Evolutionary conservation across 2,888 invertebrate genomes (phyloP), one percentile per base, ranked within the genome.

Genomic region (Gymnocheta viridis): DNA sequence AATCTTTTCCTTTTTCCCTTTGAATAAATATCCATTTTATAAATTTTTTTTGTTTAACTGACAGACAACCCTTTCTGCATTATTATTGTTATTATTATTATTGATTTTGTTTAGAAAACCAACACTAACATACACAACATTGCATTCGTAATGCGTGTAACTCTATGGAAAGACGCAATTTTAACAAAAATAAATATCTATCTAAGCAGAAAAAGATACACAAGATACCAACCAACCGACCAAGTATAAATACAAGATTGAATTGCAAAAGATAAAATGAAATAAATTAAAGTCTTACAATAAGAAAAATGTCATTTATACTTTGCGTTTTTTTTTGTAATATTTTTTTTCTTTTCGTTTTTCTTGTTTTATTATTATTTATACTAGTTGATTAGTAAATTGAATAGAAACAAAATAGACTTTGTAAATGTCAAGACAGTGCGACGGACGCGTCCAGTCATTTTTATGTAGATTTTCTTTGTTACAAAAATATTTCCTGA

Each of bases 401-500:
- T 70, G 49, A 44, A 54, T 69, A 51, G 41, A 78, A 62, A 22
- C 17, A 38, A 51, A 74, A 64, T 54, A 56, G 41, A 47, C 14
- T 38, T 2, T 41, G 49, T 49, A 44, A 73, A n/a, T 49, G 62
- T 44, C 44, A 54, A 35, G 54, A 64, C 74, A 74, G 64, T 22
- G 29, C 29, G 44, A 54, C 60, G 47, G 74, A n/a, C n/a, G n/a
- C n/a, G n/a, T 74, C 47, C 79, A 64, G 35, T 56, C 49, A 56
- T 67, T 73, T 72, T 60, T 81, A 74, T 81, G 67, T 67, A 60
- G 67, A 81, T 81, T 80, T 81, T 73, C 80, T 73, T 81, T 81
- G 73, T 67, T 81, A 54, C 29, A 51, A 67, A 74, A 60, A 67
- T 74, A 74, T 80, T 80, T 73, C 73, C 80, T 73, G 66, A 80